Evolutionary conservation across 2,888 invertebrate genomes (phyloP), one percentile per base, ranked within the genome.

Genomic region (Trachelus iudaicus): DNA sequence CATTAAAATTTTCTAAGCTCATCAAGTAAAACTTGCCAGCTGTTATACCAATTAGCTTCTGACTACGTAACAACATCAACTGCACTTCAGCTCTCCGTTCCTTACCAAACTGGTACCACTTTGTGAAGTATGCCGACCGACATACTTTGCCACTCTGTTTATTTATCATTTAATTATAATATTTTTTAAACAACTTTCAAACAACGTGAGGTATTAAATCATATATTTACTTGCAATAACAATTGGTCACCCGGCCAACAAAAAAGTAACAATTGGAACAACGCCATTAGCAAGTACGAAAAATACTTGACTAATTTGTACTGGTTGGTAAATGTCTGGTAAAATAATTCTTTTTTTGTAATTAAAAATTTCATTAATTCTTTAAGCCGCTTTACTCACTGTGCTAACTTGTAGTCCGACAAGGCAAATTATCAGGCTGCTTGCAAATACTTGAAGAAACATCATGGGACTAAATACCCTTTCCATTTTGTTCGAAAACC

Each of bases 171-270:
- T 56, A 56, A 56, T 56, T 56, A 56, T 56, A 56, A 56, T 56
- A 56, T 23, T 56, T 56, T 56, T 56, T 56, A 56, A 23, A 23
- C 6, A 40, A 56, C 4, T 56, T 6, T 0, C 40, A 56, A 56
- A 23, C 23, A 56, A 56, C 23, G 15, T 9, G 40, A 15, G 23
- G 6, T 56, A 56, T 23, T 23, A 56, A 56, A 56, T 56, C 23
- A 56, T 56, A 15, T 9, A 56, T 56, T 71, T 83, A 84, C 89
- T 84, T 88, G 82, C 34, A 69, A 77, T 23, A 88, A 85, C 74
- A 89, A 34, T 76, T 85, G 79, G 68, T 88, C 89, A 31, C 89
- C 87, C 3, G 89, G 88, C 81, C 87, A 85, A 77, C 87, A 89
- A 76, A 88, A 89, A 3, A 89, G 79, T 11, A 89, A 73, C 23